Conservation (phyloP, 2,888 invertebrate species). For the Magallana nippona region DNA sequence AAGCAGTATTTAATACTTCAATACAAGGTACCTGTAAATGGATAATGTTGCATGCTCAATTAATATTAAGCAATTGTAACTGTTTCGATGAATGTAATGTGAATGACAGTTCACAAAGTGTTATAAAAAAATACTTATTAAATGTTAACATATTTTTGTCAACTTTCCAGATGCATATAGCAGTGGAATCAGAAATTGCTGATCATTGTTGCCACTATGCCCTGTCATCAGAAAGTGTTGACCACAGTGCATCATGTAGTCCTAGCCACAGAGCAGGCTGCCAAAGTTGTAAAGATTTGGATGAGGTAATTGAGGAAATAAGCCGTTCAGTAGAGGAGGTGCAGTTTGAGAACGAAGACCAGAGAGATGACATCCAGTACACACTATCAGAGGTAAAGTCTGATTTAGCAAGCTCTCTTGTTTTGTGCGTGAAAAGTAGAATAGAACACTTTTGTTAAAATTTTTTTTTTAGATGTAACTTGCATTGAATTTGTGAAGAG, state of each 20-base stretch:
- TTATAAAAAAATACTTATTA: not conserved
- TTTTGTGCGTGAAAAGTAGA: no score
- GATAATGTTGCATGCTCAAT: no score
- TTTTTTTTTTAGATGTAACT: no score
- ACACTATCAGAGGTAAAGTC: not conserved
- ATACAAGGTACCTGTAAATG: no score
- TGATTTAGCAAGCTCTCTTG: no score
- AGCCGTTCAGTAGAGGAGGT: not conserved
- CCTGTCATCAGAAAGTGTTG: not conserved
- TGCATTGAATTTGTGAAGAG: no score
- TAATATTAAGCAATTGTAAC: no score
- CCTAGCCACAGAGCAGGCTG: slow-evolving; percentile 29
- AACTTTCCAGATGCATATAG: not conserved
- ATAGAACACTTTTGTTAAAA: no score
- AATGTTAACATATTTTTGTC: not conserved
- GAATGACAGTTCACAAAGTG: no score
- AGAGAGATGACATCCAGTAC: slow-evolving; percentile 36
- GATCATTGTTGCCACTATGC: slow-evolving; percentile 33
- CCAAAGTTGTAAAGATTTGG: slow-evolving; percentile 2
- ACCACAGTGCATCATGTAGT: not conserved
- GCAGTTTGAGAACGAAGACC: slow-evolving; percentile 35
- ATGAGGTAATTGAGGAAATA: not conserved
- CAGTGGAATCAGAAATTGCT: slow-evolving; percentile 7
- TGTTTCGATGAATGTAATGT: no score
- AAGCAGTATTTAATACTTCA: no score